phyloP scores from a whole-genome alignment of 2,797 vertebrate species.

The Apodemus agrarius region DNA sequence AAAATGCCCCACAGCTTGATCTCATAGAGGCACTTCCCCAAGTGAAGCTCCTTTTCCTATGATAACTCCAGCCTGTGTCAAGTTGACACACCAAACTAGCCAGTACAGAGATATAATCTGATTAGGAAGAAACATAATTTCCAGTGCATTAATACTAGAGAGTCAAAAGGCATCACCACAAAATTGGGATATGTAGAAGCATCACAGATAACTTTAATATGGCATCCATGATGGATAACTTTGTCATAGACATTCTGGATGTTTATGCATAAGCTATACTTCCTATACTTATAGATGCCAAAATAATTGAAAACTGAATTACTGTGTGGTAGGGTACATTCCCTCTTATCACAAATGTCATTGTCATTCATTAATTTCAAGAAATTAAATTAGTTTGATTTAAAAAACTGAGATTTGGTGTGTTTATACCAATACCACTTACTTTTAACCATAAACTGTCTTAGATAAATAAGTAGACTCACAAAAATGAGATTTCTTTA shows the following conservation, averaged over 20 bases:
- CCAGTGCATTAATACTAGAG: background rate
- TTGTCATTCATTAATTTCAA: background rate
- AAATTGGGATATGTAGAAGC: background rate
- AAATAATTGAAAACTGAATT: background rate
- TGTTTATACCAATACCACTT: slow-evolving; percentile 4
- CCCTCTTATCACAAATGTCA: background rate
- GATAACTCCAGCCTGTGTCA: no score
- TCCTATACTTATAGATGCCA: background rate
- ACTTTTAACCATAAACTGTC: slow-evolving; percentile 52
- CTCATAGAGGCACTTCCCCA: no score
- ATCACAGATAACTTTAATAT: background rate
- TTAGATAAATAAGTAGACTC: background rate
- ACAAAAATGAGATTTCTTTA: slow-evolving; percentile 11
- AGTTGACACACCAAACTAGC: no score
- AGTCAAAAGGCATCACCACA: background rate
- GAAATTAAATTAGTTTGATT: slow-evolving; percentile 47
- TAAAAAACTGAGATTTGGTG: background rate
- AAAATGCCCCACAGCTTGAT: no score
- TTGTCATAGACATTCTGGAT: background rate
- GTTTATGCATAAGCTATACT: background rate
- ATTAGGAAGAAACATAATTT: background rate
- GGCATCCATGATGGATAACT: background rate
- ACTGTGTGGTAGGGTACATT: background rate
- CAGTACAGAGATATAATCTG: no score
- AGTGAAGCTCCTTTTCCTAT: no score